phyloP scores from a whole-genome alignment of 1,140 invertebrate species.

The Drosophila neocordata region DNA sequence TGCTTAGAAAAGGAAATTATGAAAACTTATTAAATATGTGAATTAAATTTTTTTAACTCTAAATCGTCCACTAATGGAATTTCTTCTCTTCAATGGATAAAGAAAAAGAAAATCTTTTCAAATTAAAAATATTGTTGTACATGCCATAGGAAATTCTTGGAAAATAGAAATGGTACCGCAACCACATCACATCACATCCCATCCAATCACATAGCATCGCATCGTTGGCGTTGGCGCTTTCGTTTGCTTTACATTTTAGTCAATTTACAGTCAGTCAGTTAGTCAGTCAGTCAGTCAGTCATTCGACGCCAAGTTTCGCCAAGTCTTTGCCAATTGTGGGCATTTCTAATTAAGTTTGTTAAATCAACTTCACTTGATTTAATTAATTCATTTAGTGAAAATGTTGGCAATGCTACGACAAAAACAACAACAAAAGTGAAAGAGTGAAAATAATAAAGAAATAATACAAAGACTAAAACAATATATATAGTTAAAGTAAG shows the following conservation, averaged over 20 bases:
- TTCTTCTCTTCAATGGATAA: too few relatives aligned
- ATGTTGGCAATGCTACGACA: constrained; percentile 61
- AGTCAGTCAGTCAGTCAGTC: background rate
- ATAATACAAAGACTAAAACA: background rate
- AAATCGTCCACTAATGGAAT: too few relatives aligned
- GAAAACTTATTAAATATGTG: too few relatives aligned
- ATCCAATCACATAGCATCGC: constrained; percentile 21
- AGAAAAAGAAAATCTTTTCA: constrained; percentile 11
- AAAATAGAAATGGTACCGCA: constrained; percentile 42
- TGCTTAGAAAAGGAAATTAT: too few relatives aligned
- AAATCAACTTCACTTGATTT: constrained; percentile 60
- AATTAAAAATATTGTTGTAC: background rate
- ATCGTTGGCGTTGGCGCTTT: constrained; percentile 47
- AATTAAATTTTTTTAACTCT: too few relatives aligned
- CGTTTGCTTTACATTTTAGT: constrained; percentile 23
- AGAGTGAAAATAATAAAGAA: background rate
- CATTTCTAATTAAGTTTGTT: constrained; percentile 77
- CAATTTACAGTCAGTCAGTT: too few relatives aligned
- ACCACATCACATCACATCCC: constrained; percentile 38
- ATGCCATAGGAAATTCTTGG: constrained; percentile 61
- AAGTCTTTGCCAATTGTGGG: constrained; percentile 56
- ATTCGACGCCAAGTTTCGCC: constrained; percentile 32
- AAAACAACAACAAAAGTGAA: constrained; percentile 18
- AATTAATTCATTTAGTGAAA: constrained; percentile 80
- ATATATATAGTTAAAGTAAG: background rate